Conservation (phyloP, 2,797 vertebrate genomes). For the Morus bassanus region DNA sequence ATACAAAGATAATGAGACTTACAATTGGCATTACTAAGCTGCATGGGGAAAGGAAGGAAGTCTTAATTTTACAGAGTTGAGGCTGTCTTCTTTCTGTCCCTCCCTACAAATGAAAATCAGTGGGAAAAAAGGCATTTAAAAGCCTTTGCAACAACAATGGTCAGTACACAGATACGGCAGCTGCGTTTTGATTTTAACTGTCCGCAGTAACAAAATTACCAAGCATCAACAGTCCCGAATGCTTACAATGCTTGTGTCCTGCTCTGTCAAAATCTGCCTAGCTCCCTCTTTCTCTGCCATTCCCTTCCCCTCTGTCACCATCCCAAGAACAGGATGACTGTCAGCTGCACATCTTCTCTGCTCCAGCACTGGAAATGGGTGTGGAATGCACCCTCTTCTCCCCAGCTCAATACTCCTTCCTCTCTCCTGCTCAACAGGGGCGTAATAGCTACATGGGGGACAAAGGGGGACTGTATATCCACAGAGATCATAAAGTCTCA, state of each 20-base stretch:
- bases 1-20: not conserved
- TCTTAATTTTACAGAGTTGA: not conserved
- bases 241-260: not conserved
- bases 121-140: not conserved
- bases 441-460: fast-evolving
- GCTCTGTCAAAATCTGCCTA: fast-evolving
- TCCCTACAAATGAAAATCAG: not conserved
- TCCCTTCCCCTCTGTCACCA: not conserved
- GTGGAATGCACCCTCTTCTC: not conserved
- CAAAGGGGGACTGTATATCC: not conserved
- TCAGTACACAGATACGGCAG: not conserved
- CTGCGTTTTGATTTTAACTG: not conserved
- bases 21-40: not conserved
- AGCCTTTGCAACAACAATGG: too few relatives aligned
- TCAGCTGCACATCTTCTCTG: not conserved
- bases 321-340: not conserved
- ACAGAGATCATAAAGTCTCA: not conserved
- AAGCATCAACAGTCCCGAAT: not conserved
- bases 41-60: not conserved
- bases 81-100: not conserved
- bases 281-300: not conserved
- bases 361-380: not conserved
- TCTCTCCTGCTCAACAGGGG: not conserved
- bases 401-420: not conserved
- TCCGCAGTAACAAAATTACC: not conserved